Base-by-base conservation (phyloP, 2,888 invertebrate genomes). In the Troilus luridus region DNA sequence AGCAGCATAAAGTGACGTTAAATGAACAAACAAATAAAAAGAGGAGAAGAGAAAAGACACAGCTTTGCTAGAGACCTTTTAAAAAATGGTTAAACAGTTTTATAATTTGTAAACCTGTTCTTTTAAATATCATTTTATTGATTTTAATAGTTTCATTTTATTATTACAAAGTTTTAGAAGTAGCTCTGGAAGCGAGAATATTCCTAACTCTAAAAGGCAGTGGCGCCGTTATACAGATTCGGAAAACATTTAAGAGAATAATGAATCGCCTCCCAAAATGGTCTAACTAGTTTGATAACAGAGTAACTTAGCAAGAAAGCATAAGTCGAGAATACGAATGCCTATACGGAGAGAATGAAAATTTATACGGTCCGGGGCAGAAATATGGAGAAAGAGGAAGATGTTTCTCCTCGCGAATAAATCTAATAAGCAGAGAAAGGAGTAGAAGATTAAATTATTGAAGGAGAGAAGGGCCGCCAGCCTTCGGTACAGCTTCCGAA, bases 381-480 rank as follows among this genome's bases (percentile, higher is more conserved):
- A 77, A 77, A 41, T 41, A 77, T 77, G 72, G 41, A 27, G 72
- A 17, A 27, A 14, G 64, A 64, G n/a, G 64, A 67, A 14, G 24
- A 12, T 24, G 67, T 24, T 27, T 14, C 24, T 12, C 14, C 12
- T 7, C 8, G 67, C 0, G 12, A 41, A 77, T 41, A 77, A 77
- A 77, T 77, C 72, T 7, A 41, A 77, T 77, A 77, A 77, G 41
- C 24, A 77, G 72, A 77, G 72, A 77, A 77, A 77, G 72, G 0
- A 41, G 41, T 8, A 77, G 41, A 24, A 77, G 72, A 77, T 77
- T 77, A 77, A 77, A 77, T 77, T 77, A 77, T 77, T 24, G 72
- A 77, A 41, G 27, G 41, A 17, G 72, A 17, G 72, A 19, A 77
- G 72, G 24, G 41, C 1, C 17, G 72, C 0, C 12, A 24, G 24